phyloP scores from a whole-genome alignment of 2,113 vertebrate genomes.

The Butastur rufipennis region DNA sequence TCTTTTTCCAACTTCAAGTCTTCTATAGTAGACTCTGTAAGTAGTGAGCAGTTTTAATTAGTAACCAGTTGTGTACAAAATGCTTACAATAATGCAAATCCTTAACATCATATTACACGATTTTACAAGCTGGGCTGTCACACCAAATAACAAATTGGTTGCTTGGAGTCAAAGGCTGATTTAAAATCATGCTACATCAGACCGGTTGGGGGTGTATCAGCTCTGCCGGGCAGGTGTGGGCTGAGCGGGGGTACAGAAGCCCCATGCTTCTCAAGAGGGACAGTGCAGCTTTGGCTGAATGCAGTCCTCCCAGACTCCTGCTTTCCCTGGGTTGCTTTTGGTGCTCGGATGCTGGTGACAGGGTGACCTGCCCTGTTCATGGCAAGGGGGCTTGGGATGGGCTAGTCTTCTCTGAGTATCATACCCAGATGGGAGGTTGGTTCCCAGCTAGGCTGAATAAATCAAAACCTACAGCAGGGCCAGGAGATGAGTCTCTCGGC shows the following conservation, averaged over 20 bases:
- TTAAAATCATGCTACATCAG: rapidly evolving
- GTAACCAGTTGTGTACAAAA: background rate
- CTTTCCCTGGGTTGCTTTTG: background rate
- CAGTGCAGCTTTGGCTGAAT: background rate
- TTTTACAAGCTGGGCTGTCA: background rate
- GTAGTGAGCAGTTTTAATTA: background rate
- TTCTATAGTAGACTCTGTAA: background rate
- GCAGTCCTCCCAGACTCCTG: background rate
- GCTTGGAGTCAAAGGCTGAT: background rate
- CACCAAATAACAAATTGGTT: background rate
- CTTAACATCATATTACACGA: rapidly evolving
- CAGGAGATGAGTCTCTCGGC: background rate
- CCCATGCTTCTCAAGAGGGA: background rate
- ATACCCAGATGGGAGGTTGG: background rate
- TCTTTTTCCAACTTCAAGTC: background rate
- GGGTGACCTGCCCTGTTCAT: background rate
- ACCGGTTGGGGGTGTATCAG: background rate
- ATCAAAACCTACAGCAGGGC: rapidly evolving
- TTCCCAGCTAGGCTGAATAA: background rate
- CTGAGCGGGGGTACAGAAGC: background rate
- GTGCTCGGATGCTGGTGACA: background rate
- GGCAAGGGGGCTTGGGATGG: background rate
- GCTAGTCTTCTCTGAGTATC: background rate
- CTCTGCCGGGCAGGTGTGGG: background rate
- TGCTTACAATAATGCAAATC: background rate